These are phyloP conservation scores for Oreochromis aureus DNA, from an alignment of 2,113 vertebrate species.

Conservation along the genomic window DNA sequence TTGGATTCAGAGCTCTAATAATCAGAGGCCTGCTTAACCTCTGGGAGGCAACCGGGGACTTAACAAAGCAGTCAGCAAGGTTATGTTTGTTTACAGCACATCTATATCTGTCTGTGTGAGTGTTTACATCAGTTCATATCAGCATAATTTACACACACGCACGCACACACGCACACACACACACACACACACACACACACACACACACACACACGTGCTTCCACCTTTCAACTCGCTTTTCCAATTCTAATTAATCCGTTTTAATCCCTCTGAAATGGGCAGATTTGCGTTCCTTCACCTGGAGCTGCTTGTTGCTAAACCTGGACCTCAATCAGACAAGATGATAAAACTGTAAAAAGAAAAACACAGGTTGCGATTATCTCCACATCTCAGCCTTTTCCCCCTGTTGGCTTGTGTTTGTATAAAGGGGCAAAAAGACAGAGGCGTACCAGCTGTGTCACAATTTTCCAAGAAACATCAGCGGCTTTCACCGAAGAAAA, in stretches of 20 bases:
- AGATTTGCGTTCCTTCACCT: constrained; percentile 29
- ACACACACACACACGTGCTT: neutral
- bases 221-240: constrained; percentile 39
- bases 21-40: constrained; percentile 37
- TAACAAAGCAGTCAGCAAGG: constrained; percentile 18
- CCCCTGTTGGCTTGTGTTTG: neutral
- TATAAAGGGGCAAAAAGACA: neutral
- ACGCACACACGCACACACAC: neutral
- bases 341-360: neutral
- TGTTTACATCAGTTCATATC: constrained; percentile 33
- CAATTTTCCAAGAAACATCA: neutral
- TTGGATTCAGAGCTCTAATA: neutral
- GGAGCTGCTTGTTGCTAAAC: constrained; percentile 23
- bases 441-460: neutral
- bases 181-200: neutral
- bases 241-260: constrained; percentile 43
- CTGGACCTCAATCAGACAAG: constrained; percentile 14
- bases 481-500: neutral
- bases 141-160: constrained; percentile 23
- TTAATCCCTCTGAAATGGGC: constrained; percentile 36
- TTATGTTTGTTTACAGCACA: constrained; percentile 39
- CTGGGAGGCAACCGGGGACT: neutral
- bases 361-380: neutral
- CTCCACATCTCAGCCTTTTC: neutral
- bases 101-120: neutral